A percentile compares a stretch with the other conserved stretches of the same genome.
Conservation (phyloP, 2,113 vertebrate species). For the Microtus pennsylvanicus region DNA sequence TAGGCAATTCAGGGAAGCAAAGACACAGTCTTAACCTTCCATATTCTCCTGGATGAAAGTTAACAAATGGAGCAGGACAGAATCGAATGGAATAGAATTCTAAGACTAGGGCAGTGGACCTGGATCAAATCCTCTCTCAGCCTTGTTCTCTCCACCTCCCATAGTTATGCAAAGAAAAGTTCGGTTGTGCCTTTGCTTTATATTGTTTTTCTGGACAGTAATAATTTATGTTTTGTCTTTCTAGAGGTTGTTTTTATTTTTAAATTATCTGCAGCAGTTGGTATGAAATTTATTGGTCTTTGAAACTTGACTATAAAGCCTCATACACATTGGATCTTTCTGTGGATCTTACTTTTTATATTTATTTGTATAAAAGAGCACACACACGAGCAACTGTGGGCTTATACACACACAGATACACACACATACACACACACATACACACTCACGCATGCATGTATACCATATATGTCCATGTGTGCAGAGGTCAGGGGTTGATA, state of each 20-base stretch:
- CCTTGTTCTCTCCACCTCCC: accelerated
- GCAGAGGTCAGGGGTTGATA: background rate
- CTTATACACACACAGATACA: background rate
- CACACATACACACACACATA: background rate
- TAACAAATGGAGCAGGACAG: background rate
- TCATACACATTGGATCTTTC: background rate
- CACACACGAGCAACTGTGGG: background rate
- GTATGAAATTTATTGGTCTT: slow-evolving; percentile 7
- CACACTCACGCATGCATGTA: background rate
- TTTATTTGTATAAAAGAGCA: background rate
- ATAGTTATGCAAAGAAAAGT: background rate
- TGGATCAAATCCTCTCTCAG: background rate
- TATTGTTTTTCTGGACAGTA: background rate
- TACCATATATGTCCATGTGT: background rate
- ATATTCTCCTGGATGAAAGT: background rate
- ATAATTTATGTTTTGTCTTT: background rate
- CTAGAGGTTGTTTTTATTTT: slow-evolving; percentile 12
- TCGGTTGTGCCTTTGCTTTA: background rate
- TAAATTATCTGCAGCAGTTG: background rate
- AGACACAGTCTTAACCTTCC: background rate
- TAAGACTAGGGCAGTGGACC: background rate
- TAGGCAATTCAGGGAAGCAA: background rate
- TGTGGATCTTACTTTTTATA: background rate
- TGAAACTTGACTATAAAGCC: slow-evolving; percentile 47
- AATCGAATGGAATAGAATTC: background rate